Conservation (phyloP, 2,888 invertebrate genomes). For the Drosophila meridionalis region DNA sequence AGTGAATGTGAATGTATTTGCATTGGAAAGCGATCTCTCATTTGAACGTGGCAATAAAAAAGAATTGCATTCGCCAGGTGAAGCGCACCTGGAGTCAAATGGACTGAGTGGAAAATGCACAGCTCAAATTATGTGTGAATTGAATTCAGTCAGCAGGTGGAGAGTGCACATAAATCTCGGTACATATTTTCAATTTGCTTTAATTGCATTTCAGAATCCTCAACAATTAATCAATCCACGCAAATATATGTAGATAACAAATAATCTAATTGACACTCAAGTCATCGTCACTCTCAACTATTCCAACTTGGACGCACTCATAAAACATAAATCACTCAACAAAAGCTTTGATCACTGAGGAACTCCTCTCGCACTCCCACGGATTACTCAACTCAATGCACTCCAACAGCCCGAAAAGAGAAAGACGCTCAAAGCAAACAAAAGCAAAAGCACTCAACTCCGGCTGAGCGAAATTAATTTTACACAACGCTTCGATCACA, state of each 20-base stretch:
- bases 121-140: neutral
- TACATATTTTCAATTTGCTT: no score
- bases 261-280: no score
- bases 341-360: neutral
- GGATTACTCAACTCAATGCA: neutral
- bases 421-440: neutral
- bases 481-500: constrained; percentile 1
- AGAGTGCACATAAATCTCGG: neutral
- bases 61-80: constrained; percentile 1
- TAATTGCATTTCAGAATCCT: no score
- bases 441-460: neutral
- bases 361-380: neutral
- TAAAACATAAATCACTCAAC: neutral
- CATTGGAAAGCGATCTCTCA: constrained; percentile 8
- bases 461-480: neutral
- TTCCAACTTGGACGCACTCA: neutral
- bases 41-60: neutral
- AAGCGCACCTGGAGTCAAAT: neutral
- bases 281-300: neutral
- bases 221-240: no score
- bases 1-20: neutral
- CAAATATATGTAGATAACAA: no score
- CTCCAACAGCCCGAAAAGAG: neutral
- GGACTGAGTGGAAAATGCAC: neutral
- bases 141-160: neutral